phyloP scores from a whole-genome alignment of 2,888 invertebrate species.

The Volucella inflata region DNA sequence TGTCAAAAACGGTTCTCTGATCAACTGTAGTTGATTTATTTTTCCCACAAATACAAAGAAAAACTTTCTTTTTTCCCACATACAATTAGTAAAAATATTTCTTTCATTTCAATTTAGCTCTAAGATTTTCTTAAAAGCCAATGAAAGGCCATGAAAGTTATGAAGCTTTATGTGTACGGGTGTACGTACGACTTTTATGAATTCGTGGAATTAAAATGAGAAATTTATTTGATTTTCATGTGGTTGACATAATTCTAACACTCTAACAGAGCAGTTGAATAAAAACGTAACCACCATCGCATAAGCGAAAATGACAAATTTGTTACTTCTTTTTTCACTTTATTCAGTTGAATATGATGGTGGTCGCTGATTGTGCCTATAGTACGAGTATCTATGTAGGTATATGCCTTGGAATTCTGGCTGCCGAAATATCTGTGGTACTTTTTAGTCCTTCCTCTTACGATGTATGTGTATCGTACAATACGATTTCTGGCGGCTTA shows the following conservation, averaged over 20 bases:
- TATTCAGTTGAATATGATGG: constrained; percentile 6
- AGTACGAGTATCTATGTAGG: no score
- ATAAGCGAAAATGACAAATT: constrained; percentile 45
- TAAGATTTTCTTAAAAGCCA: no score
- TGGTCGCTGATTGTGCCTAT: no score
- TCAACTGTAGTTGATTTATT: constrained; percentile 34
- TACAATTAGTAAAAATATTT: not conserved
- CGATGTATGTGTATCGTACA: no score
- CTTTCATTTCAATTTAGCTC: not conserved
- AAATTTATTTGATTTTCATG: constrained; percentile 21
- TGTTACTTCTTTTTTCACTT: constrained; percentile 27
- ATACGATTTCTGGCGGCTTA: constrained; percentile 26
- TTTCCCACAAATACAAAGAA: constrained; percentile 1
- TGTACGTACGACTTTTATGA: not conserved
- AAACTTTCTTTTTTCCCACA: not conserved
- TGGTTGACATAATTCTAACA: not conserved
- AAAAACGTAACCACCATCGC: not conserved
- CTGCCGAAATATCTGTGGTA: not conserved
- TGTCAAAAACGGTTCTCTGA: constrained; percentile 20
- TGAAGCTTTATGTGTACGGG: no score
- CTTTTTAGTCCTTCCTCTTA: constrained; percentile 5
- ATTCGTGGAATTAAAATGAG: constrained; percentile 1
- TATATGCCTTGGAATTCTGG: not conserved
- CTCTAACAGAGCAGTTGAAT: constrained; percentile 7
- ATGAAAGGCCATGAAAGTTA: no score